These are phyloP conservation scores for Catamblyrhynchus diadema DNA, from an alignment of 2,797 vertebrate species.

Conservation along the genomic window DNA sequence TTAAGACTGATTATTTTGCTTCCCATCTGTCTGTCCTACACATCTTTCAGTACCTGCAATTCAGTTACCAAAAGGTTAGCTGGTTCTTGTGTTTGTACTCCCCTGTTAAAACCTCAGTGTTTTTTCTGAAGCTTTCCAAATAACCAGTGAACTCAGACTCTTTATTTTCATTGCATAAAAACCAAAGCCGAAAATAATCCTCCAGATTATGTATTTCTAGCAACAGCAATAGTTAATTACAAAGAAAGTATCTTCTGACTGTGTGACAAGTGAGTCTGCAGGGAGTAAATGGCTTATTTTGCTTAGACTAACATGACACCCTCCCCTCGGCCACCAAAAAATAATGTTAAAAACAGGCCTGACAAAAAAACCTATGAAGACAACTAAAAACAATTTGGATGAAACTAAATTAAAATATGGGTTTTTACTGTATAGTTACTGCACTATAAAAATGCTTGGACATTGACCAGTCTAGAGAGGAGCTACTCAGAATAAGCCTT, in stretches of 20 bases:
- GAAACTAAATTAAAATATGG: background rate
- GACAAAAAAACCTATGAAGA: background rate
- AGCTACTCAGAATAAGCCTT: background rate
- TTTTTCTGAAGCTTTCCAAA: background rate
- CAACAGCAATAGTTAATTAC: background rate
- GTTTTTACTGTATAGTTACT: background rate
- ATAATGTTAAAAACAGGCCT: no score
- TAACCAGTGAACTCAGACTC: background rate
- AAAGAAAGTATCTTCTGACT: background rate
- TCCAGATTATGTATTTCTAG: background rate
- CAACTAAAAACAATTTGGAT: background rate
- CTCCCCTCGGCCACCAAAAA: accelerated
- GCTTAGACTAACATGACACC: background rate
- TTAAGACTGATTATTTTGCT: background rate
- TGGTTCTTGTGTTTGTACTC: background rate
- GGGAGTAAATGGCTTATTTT: background rate
- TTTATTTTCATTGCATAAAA: background rate
- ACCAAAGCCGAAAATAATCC: background rate
- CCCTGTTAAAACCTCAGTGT: background rate
- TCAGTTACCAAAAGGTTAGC: background rate
- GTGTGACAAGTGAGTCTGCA: background rate
- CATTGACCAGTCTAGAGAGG: background rate
- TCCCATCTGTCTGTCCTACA: background rate
- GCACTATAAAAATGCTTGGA: background rate
- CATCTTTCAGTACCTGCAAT: background rate